Conservation (phyloP, 2,113 vertebrate species). For the Mustelus asterias region DNA sequence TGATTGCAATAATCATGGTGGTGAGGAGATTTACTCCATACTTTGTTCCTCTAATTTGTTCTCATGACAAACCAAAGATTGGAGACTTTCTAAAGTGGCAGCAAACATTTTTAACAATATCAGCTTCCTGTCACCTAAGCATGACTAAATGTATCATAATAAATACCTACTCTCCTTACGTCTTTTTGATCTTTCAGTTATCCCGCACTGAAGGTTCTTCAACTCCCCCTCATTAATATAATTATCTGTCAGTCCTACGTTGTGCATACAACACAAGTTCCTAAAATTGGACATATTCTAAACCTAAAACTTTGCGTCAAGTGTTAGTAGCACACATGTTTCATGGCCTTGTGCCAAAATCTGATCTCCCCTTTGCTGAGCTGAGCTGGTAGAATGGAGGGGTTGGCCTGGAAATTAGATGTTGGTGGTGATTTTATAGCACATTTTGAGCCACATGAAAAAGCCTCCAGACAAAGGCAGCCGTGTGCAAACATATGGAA, state of each 20-base stretch:
- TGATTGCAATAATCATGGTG: not conserved
- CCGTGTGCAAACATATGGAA: not conserved
- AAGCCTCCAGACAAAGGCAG: not conserved
- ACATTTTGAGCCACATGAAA: not conserved
- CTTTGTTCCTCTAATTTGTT: not conserved
- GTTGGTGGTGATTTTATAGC: not conserved
- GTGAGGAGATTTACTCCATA: not conserved
- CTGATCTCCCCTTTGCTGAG: not conserved
- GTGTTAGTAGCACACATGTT: not conserved
- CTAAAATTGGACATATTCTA: not conserved
- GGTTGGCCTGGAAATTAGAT: not conserved
- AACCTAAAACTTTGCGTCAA: not conserved
- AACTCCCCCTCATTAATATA: not conserved
- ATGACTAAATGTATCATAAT: not conserved
- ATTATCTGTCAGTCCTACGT: not conserved
- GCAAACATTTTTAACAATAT: not conserved
- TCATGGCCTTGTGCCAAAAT: not conserved
- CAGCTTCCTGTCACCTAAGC: not conserved
- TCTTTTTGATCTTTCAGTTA: not conserved
- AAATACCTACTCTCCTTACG: not conserved
- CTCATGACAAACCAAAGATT: not conserved
- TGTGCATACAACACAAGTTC: not conserved
- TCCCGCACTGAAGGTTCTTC: not conserved
- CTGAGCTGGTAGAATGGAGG: not conserved
- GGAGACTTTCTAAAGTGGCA: not conserved